Evolutionary conservation across 2,888 invertebrate species (phyloP).

Genomic region (Polymixis flavicincta): DNA sequence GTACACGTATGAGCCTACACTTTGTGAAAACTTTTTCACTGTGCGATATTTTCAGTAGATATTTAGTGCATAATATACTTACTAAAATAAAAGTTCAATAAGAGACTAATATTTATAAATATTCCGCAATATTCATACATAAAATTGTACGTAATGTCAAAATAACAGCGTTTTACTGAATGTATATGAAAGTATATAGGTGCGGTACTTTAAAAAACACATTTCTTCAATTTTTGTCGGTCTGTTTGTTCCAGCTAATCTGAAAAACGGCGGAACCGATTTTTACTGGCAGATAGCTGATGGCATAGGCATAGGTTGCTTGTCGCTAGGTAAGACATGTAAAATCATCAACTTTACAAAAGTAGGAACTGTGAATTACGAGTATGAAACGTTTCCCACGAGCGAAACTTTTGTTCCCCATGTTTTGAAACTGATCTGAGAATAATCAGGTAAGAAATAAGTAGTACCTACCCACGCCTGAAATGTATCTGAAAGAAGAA

Average conservation of each 20-base stretch:
- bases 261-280: no score
- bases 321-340: background rate
- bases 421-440: background rate
- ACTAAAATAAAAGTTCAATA: background rate
- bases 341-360: background rate
- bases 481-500: no score
- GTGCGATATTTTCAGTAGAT: background rate
- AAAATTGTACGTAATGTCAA: no score
- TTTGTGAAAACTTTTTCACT: constrained; percentile 6
- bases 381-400: background rate
- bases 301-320: no score
- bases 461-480: background rate
- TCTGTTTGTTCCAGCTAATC: no score
- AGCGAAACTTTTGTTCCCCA: background rate
- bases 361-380: background rate
- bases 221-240: no score
- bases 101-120: no score
- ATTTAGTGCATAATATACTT: background rate
- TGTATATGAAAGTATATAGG: no score
- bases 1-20: background rate
- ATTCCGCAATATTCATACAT: no score
- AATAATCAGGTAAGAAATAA: background rate
- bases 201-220: no score
- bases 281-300: no score
- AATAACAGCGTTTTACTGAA: no score